phyloP scores from a whole-genome alignment of 2,113 vertebrate genomes.

The Trachemys scripta region DNA sequence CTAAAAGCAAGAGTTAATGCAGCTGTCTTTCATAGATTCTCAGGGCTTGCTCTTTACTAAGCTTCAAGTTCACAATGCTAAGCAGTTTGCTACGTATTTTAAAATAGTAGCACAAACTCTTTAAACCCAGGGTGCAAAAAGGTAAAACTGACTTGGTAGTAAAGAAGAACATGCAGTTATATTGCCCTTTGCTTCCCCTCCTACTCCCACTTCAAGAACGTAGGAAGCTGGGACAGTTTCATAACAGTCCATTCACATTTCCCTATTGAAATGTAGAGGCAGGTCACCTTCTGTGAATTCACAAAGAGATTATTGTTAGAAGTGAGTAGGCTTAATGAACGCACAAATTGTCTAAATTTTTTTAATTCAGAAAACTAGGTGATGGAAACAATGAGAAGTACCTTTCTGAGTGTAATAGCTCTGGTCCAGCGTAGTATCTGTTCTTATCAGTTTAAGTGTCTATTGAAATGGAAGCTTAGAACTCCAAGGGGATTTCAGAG shows the following conservation, averaged over 20 bases:
- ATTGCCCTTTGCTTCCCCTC: background rate
- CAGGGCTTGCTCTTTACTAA: background rate
- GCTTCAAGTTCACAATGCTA: background rate
- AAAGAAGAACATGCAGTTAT: slow-evolving; percentile 20
- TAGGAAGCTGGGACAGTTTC: slow-evolving; percentile 70
- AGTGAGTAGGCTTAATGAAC: slow-evolving; percentile 54
- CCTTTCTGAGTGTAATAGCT: slow-evolving; percentile 75
- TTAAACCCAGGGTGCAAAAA: background rate
- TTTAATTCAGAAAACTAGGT: slow-evolving; percentile 66
- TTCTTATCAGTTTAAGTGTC: slow-evolving; percentile 65
- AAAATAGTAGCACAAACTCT: background rate
- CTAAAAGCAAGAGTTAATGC: background rate
- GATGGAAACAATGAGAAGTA: slow-evolving; percentile 69
- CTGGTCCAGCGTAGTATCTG: no score
- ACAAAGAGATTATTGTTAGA: slow-evolving; percentile 73
- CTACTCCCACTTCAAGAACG: slow-evolving; percentile 36
- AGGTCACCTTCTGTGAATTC: slow-evolving; percentile 73
- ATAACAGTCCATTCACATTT: slow-evolving; percentile 75
- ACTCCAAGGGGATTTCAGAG: slow-evolving; percentile 70
- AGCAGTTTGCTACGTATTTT: background rate
- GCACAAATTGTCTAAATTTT: slow-evolving; percentile 58
- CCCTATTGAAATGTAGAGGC: slow-evolving; percentile 56
- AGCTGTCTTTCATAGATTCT: background rate
- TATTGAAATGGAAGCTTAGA: slow-evolving; percentile 59
- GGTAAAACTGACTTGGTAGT: background rate